phyloP scores from a whole-genome alignment of 2,113 vertebrate genomes.

The Salvelinus alpinus region DNA sequence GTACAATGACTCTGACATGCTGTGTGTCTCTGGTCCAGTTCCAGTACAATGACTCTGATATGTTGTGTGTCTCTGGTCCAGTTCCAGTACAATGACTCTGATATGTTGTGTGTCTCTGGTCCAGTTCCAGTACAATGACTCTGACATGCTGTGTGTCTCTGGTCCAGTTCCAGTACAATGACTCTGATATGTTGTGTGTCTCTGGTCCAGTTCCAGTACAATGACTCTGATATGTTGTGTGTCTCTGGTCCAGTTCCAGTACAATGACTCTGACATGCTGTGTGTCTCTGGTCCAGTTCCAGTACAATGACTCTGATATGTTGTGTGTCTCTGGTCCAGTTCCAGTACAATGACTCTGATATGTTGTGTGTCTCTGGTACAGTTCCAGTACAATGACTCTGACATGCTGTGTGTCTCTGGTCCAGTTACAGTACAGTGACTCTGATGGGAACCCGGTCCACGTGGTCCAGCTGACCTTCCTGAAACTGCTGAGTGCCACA shows the following conservation, averaged over 20 bases:
- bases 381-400: too few relatives aligned
- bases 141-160: neutral
- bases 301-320: too few relatives aligned
- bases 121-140: neutral
- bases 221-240: too few relatives aligned
- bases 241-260: neutral
- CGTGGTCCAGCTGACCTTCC: constrained; percentile 88
- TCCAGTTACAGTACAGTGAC: constrained; percentile 87
- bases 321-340: constrained; percentile 65
- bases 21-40: constrained; percentile 71
- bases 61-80: constrained; percentile 43
- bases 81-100: constrained; percentile 78
- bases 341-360: constrained; percentile 71
- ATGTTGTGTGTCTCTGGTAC: neutral
- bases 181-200: neutral
- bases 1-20: neutral
- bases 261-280: neutral
- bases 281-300: constrained; percentile 70
- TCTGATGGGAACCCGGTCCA: constrained; percentile 78
- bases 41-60: too few relatives aligned
- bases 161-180: constrained; percentile 70
- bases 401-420: neutral
- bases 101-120: neutral
- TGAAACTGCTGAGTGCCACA: constrained; percentile 84
- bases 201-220: constrained; percentile 83